These are phyloP conservation scores for Zonotrichia leucophrys DNA, from an alignment of 2,113 vertebrate species.

Conservation along the genomic window DNA sequence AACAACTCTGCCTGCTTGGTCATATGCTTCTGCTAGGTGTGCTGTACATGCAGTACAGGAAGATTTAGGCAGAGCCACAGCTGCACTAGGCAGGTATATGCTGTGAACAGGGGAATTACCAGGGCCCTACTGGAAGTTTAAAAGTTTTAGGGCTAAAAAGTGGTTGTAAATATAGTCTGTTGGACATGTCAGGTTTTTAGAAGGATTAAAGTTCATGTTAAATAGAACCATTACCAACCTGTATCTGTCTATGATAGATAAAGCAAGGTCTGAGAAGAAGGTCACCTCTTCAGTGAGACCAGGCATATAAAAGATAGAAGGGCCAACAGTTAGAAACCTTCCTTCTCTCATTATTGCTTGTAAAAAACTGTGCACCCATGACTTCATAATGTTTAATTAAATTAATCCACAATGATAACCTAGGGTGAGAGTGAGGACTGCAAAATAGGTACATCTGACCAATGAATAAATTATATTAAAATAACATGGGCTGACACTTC, in stretches of 20 bases:
- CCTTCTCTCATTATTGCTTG: background rate
- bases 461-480: background rate
- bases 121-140: background rate
- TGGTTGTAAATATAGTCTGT: background rate
- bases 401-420: background rate
- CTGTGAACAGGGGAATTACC: background rate
- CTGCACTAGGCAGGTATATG: background rate
- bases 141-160: background rate
- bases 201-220: background rate
- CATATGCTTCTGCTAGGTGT: background rate
- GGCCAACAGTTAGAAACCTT: background rate
- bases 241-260: background rate
- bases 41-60: rapidly evolving
- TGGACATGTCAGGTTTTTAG: background rate
- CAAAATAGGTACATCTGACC: background rate
- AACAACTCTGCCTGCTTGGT: background rate
- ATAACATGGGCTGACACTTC: background rate
- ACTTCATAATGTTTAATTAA: background rate
- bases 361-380: background rate
- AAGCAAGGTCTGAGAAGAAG: background rate
- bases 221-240: background rate
- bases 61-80: background rate
- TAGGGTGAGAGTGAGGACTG: background rate
- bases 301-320: background rate
- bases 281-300: background rate